These are phyloP conservation scores for Himalopsyche tibetana DNA, from an alignment of 2,888 invertebrate genomes.

Conservation along the genomic window DNA sequence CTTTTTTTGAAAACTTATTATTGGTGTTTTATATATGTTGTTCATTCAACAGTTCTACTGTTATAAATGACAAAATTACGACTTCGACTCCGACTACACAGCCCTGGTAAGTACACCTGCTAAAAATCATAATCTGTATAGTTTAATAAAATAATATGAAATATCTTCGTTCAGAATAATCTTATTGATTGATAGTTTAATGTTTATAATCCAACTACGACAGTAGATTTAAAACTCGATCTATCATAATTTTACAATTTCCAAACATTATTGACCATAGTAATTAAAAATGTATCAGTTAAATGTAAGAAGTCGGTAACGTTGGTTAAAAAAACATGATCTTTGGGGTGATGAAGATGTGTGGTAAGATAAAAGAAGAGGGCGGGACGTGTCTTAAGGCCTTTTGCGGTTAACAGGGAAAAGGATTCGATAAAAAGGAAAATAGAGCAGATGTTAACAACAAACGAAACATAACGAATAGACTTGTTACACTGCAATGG, in stretches of 20 bases:
- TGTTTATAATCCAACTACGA: neutral
- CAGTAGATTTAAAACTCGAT: neutral
- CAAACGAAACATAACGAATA: neutral
- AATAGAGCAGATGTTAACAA: conserved; percentile 12
- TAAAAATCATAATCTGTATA: too few species aligned
- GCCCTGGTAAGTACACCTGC: too few species aligned
- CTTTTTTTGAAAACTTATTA: too few species aligned
- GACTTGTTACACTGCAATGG: too few species aligned
- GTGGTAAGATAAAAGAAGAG: conserved; percentile 53
- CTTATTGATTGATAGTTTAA: too few species aligned
- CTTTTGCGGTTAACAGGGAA: conserved; percentile 18
- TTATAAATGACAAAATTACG: too few species aligned
- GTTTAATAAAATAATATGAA: too few species aligned
- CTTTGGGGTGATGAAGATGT: conserved; percentile 56
- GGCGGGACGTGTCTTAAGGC: conserved; percentile 54
- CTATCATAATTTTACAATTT: neutral
- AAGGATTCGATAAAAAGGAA: conserved; percentile 20
- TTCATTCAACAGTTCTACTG: too few species aligned
- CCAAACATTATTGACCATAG: neutral
- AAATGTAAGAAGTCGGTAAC: neutral
- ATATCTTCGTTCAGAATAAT: too few species aligned
- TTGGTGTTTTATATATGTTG: too few species aligned
- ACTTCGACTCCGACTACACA: too few species aligned
- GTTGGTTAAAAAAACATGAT: conserved; percentile 3
- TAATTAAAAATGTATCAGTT: conserved; percentile 17